Evolutionary conservation across 2,888 invertebrate species (phyloP), one percentile per base, ranked within the genome.

Genomic region (Darwinula stevensoni): DNA sequence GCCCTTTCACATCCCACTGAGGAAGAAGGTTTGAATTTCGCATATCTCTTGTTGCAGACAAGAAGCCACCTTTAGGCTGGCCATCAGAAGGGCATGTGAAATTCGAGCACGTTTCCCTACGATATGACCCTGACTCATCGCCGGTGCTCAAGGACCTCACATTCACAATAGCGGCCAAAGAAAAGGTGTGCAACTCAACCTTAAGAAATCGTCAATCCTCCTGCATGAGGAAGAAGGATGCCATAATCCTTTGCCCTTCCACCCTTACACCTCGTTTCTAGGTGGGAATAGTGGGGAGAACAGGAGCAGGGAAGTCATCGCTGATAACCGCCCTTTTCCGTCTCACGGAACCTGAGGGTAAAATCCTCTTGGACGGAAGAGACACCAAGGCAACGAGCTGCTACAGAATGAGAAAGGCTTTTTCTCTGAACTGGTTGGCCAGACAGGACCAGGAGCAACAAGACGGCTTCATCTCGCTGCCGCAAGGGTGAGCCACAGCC

Each of bases 241-340:
- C n/a, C n/a, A n/a, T n/a, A n/a, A n/a, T n/a, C n/a, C n/a, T n/a
- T n/a, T n/a, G n/a, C n/a, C n/a, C n/a, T n/a, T n/a, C n/a, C n/a
- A n/a, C n/a, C n/a, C n/a, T n/a, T n/a, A n/a, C n/a, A n/a, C n/a
- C n/a, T n/a, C n/a, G n/a, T n/a, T n/a, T n/a, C n/a, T n/a, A n/a
- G n/a, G n/a, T n/a, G n/a, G n/a, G n/a, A n/a, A n/a, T n/a, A n/a
- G n/a, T n/a, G n/a, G n/a, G n/a, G n/a, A n/a, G n/a, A n/a, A n/a
- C n/a, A n/a, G n/a, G n/a, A n/a, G n/a, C 67, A 2, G 67, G 67
- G 1, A 67, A 72, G 43, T 66, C 67, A 2, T 67, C 69, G 2
- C 50, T 72, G 29, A 64, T 70, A 37, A 63, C 70, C 0, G 70
- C 73, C 1, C 50, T 80, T 33, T 80, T 78, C 52, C 69, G 84